These are phyloP conservation scores for Martes martes DNA, from an alignment of 2,113 vertebrate species.

Conservation along the genomic window DNA sequence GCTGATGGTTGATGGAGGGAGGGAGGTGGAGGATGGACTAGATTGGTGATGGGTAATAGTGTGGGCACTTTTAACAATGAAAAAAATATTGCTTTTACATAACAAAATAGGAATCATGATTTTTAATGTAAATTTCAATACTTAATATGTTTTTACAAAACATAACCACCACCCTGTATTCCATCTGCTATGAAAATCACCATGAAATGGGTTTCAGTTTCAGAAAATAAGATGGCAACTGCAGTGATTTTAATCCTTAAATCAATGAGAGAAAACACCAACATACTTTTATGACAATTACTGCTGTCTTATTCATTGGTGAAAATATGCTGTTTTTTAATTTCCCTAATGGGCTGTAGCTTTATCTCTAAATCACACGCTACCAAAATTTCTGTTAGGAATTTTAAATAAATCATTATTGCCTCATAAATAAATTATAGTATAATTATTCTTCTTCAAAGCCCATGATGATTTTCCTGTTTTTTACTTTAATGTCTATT, in stretches of 20 bases:
- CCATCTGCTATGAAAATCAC: neutral
- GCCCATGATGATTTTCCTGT: neutral
- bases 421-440: conserved; percentile 5
- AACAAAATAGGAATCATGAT: neutral
- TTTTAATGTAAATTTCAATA: neutral
- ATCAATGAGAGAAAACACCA: neutral
- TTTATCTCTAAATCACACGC: conserved; percentile 24
- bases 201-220: neutral
- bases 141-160: neutral
- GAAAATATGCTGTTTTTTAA: neutral
- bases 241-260: neutral
- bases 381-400: neutral
- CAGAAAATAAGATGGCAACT: neutral
- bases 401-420: conserved; percentile 10
- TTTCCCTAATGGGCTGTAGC: neutral
- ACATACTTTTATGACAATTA: neutral
- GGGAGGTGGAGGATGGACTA: neutral
- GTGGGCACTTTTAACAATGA: neutral
- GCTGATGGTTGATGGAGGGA: neutral
- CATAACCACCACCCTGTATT: neutral
- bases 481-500: neutral
- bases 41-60: neutral
- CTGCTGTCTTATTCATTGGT: neutral
- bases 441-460: neutral
- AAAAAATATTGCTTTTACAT: neutral